Evolutionary conservation across 2,113 vertebrate species (phyloP), one percentile per base, ranked within the genome.

Genomic region (Mola mola): DNA sequence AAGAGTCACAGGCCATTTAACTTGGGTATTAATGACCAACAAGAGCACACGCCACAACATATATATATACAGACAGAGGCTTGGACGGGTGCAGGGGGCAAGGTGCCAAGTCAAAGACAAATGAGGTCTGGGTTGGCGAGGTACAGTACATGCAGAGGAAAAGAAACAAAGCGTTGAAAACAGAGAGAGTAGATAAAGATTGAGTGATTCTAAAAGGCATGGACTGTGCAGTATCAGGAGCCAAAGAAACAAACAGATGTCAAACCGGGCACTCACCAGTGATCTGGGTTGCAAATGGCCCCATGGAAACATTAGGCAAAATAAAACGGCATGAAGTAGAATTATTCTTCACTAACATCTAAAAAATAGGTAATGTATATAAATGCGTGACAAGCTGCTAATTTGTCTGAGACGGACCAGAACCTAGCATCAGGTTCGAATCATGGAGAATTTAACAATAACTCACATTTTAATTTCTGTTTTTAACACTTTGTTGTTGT

Each of bases 1-100:
- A 82, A 59, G 60, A 60, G 86, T 89, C 87, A 89, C 79, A 82
- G 76, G 51, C 79, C 74, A 83, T 89, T 89, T 86, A 59, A 65
- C 77, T 61, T 1, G 6, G 40, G 75, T 84, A 81, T 88, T 82
- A 88, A 89, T 88, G 86, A 87, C 76, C 77, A 78, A 66, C 77
- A 63, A 67, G 70, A 71, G 73, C 69, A 26, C 38, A 9, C 65
- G 51, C 66, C 74, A 74, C 74, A n/a, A n/a, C 38, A 61, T 64
- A 72, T 72, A 48, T 28, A 34, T 36, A 78, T 37, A 46, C 65
- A 75, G 58, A 56, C 51, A 61, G 46, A 61, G 47, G 25, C 25
- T 15, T 17, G 28, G 19, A 17, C 16, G 46, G 41, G 74, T 22
- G 42, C 40, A 65, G 46, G 65, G 56, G 65, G 67, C 59, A 13